Base-by-base conservation (phyloP, 2,888 invertebrate species). In the Folsomia candida region DNA sequence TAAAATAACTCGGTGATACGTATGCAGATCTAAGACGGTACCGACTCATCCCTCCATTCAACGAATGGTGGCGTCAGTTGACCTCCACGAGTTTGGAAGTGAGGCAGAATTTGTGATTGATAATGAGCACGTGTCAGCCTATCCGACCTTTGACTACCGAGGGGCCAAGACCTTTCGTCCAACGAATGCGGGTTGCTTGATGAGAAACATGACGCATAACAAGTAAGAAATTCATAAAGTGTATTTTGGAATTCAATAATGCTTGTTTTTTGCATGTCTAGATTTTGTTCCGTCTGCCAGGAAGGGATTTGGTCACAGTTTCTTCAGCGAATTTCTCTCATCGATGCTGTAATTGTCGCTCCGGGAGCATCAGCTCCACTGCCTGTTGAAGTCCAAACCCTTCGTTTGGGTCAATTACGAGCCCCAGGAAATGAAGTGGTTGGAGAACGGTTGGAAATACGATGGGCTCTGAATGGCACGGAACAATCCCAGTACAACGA, bases 171-270 rank as follows among this genome's bases (percentile, higher is more conserved):
- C 68, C 1, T 75, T 54, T 61, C 72, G 79, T 22, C 79, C 79
- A n/a, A 78, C 79, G 0, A 79, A 77, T 58, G 79, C n/a, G 14
- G 75, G 75, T 51, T 73, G 76, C 37, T 68, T 79, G 6, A 78
- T 79, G 78, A 69, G 79, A 11, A 77, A 78, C 47, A 79, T 79
- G 76, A 71, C 76, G n/a, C n/a, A n/a, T n/a, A n/a, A n/a, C n/a
- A n/a, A n/a, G n/a, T n/a, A n/a, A n/a, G n/a, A 1, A 70, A 73
- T 28, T 57, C 66, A 3, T 24, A 67, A n/a, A n/a, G n/a, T n/a
- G n/a, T n/a, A n/a, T n/a, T n/a, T n/a, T n/a, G n/a, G n/a, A n/a
- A n/a, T n/a, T n/a, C n/a, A n/a, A n/a, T n/a, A n/a, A n/a, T n/a
- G n/a, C n/a, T n/a, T n/a, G n/a, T n/a, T n/a, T n/a, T n/a, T n/a